A percentile compares a stretch with the other conserved stretches of the same genome.
Conservation (phyloP, 2,888 invertebrate species). For the Mythimna loreyi region DNA sequence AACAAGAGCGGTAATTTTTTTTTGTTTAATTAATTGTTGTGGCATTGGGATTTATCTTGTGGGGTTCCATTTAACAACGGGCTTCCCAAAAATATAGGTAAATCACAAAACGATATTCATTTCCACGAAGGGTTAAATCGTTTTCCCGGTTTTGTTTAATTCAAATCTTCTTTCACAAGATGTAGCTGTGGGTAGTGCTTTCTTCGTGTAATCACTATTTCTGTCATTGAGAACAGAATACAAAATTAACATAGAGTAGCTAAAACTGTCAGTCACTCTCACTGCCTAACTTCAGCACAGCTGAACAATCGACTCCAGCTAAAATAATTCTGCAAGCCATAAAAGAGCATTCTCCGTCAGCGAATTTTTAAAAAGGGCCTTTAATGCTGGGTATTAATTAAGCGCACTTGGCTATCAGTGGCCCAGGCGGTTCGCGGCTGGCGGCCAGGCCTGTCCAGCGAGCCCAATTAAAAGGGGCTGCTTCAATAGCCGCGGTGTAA, state of each 20-base stretch:
- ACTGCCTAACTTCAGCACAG: background rate
- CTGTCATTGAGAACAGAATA: background rate
- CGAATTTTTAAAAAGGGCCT: constrained; percentile 43
- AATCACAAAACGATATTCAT: background rate
- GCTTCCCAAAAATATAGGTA: background rate
- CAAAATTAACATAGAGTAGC: background rate
- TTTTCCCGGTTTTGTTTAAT: background rate
- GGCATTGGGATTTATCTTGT: background rate
- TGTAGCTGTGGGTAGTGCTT: background rate
- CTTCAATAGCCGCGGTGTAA: constrained; percentile 48
- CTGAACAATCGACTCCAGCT: background rate
- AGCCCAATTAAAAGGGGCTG: constrained; percentile 59
- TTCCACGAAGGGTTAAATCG: background rate
- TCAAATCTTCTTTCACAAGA: background rate
- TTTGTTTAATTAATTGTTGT: background rate
- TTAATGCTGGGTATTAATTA: constrained; percentile 57
- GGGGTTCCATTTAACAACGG: too few species aligned
- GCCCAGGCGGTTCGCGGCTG: constrained; percentile 1
- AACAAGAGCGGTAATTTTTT: constrained; percentile 4
- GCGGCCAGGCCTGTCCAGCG: constrained; percentile 17
- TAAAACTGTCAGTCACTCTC: background rate
- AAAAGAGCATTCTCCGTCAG: constrained; percentile 43
- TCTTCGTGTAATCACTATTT: background rate
- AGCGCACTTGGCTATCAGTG: constrained; percentile 50
- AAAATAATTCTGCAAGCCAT: constrained; percentile 9